These are phyloP conservation scores for Cetoscarus ocellatus DNA, from an alignment of 2,797 vertebrate genomes.

Conservation along the genomic window DNA sequence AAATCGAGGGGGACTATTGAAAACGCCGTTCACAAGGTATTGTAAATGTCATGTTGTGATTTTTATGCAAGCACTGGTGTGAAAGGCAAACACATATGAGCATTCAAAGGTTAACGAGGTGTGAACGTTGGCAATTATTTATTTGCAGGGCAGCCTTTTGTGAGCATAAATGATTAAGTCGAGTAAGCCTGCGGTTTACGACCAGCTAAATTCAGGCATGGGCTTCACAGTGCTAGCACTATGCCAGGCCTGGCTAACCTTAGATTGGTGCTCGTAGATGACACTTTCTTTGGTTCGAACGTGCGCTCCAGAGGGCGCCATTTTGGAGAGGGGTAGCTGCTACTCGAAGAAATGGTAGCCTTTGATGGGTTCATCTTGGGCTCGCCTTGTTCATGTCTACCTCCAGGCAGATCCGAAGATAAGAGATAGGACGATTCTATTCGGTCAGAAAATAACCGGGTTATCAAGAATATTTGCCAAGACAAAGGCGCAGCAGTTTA, in stretches of 20 bases:
- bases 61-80: constrained; percentile 5
- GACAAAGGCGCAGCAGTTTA: too few relatives aligned
- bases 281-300: too few relatives aligned
- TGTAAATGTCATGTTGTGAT: neutral
- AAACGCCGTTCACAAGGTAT: constrained; percentile 67
- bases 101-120: neutral
- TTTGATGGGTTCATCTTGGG: too few relatives aligned
- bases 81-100: neutral
- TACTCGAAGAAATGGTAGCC: too few relatives aligned
- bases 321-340: too few relatives aligned
- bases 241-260: constrained; percentile 46
- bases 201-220: constrained; percentile 41
- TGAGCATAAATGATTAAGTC: constrained; percentile 2
- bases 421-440: too few relatives aligned
- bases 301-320: too few relatives aligned
- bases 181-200: constrained; percentile 28
- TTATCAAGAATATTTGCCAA: too few relatives aligned
- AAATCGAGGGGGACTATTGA: constrained; percentile 32
- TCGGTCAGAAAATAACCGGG: too few relatives aligned
- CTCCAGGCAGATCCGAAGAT: too few relatives aligned
- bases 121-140: neutral
- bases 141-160: neutral
- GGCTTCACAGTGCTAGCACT: constrained; percentile 6
- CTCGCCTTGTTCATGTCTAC: too few relatives aligned
- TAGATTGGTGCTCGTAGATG: too few relatives aligned